These are phyloP conservation scores for Procavia capensis DNA, from an alignment of 2,113 vertebrate genomes.

Conservation along the genomic window DNA sequence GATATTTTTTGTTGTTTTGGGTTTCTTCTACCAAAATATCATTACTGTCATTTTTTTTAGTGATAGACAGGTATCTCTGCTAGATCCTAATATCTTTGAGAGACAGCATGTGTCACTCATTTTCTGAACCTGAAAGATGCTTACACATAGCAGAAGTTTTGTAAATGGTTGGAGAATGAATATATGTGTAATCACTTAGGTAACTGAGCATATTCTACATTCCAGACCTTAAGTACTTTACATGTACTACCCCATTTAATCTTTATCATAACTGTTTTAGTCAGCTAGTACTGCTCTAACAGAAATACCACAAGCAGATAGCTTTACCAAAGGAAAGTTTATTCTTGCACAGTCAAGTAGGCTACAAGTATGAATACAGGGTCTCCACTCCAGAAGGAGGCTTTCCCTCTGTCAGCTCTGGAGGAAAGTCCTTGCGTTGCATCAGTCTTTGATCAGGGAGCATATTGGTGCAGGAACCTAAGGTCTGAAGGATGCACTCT, in stretches of 20 bases:
- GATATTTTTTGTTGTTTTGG: too few species aligned
- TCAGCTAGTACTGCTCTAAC: too few species aligned
- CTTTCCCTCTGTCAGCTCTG: too few species aligned
- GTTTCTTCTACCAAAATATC: not conserved
- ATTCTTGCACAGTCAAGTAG: too few species aligned
- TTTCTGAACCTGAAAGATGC: not conserved
- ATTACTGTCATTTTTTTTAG: not conserved
- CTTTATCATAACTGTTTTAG: not conserved
- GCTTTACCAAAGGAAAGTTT: too few species aligned
- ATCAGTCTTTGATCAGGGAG: too few species aligned
- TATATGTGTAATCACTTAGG: not conserved
- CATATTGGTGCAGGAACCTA: too few species aligned
- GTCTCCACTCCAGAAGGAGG: too few species aligned
- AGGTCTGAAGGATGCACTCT: too few species aligned
- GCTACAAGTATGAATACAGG: too few species aligned
- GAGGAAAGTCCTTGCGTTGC: too few species aligned
- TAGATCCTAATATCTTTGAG: conserved; percentile 6
- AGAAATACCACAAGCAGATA: too few species aligned
- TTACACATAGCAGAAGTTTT: not conserved
- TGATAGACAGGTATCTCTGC: not conserved
- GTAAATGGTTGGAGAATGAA: not conserved
- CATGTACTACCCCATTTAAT: not conserved
- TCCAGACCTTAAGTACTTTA: not conserved
- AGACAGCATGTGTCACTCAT: not conserved
- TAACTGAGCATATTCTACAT: not conserved